Evolutionary conservation across 1,140 invertebrate species (phyloP).

Genomic region (Drosophila athabasca): DNA sequence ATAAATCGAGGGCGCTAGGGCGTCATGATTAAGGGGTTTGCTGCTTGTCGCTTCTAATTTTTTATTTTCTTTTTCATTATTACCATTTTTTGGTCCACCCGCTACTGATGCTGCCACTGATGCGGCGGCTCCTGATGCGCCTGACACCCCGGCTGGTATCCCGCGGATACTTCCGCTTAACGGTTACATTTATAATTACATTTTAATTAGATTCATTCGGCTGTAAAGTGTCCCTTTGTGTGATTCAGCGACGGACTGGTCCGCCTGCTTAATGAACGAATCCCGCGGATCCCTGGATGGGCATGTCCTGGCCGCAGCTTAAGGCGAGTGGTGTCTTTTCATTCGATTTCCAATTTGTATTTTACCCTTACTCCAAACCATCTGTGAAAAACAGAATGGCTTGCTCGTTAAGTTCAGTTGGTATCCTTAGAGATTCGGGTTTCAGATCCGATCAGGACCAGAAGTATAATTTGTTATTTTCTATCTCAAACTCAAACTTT

Average conservation of each 20-base stretch:
- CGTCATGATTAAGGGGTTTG: conserved; percentile 80
- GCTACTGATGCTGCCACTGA: conserved; percentile 10
- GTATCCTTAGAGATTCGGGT: too few relatives aligned
- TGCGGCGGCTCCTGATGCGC: conserved; percentile 11
- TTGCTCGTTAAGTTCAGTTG: too few relatives aligned
- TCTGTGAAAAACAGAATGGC: not conserved
- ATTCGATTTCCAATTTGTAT: conserved; percentile 76
- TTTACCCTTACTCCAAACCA: conserved; percentile 8
- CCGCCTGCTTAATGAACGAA: conserved; percentile 74
- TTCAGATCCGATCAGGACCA: not conserved
- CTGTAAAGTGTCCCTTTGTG: conserved; percentile 83
- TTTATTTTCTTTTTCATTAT: conserved; percentile 70
- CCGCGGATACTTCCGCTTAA: conserved; percentile 83
- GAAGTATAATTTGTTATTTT: too few relatives aligned
- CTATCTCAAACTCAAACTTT: not conserved
- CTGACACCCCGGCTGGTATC: conserved; percentile 66
- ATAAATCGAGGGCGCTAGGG: conserved; percentile 68
- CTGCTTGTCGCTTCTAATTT: conserved; percentile 74
- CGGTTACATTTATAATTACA: conserved; percentile 84
- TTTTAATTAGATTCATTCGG: conserved; percentile 84
- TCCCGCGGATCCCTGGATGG: conserved; percentile 22
- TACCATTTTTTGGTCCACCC: conserved; percentile 28
- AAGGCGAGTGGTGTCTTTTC: conserved; percentile 46
- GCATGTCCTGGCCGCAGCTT: conserved; percentile 43
- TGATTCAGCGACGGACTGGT: conserved; percentile 50